Conservation (phyloP, 1,140 invertebrate species). For the Scaptomyza pallida region DNA sequence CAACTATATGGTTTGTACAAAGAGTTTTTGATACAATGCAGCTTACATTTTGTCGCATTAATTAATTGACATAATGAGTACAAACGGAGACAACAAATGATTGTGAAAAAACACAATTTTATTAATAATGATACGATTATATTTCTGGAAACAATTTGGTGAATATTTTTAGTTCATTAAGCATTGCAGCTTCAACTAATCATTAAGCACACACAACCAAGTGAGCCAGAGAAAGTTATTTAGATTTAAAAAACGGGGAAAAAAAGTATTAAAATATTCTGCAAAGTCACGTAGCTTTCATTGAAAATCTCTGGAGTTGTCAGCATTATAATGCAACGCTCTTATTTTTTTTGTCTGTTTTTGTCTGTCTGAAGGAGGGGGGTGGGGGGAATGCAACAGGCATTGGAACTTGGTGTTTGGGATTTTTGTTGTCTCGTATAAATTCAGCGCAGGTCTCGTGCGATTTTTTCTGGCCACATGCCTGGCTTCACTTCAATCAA, state of each 20-base stretch:
- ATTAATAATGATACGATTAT: no score
- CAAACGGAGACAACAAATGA: no score
- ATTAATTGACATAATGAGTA: no score
- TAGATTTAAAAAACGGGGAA: background rate
- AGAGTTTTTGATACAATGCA: no score
- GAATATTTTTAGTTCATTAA: no score
- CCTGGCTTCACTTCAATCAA: conserved; percentile 78
- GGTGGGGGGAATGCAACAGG: conserved; percentile 54
- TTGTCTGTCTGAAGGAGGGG: conserved; percentile 18
- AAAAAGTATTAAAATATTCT: background rate
- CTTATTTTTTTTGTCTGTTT: background rate
- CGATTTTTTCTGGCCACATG: conserved; percentile 64
- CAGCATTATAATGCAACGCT: conserved; percentile 58
- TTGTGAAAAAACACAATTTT: no score
- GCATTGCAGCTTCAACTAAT: background rate
- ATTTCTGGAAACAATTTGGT: no score
- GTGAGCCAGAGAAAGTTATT: background rate
- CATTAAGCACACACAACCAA: background rate
- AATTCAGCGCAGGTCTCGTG: conserved; percentile 57
- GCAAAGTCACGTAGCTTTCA: conserved; percentile 27
- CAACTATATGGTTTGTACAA: no score
- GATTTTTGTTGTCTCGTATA: conserved; percentile 22
- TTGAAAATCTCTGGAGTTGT: conserved; percentile 20
- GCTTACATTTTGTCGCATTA: no score
- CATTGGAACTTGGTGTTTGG: conserved; percentile 8